phyloP scores from a whole-genome alignment of 2,797 vertebrate species.

The Typhlichthys subterraneus region DNA sequence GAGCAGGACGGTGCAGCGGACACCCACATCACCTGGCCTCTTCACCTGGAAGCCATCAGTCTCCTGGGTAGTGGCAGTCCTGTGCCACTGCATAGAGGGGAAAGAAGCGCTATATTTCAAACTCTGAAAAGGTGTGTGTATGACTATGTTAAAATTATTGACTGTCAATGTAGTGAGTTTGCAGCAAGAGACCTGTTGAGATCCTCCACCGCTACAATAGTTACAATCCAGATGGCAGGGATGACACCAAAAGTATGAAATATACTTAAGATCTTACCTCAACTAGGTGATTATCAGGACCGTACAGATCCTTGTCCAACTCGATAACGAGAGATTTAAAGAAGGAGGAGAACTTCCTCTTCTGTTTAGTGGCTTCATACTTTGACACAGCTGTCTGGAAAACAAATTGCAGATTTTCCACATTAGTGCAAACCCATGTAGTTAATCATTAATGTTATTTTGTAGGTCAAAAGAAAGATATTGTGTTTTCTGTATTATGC shows the following conservation, averaged over 20 bases:
- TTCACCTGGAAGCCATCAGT: slow-evolving; percentile 99
- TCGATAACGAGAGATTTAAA: slow-evolving; percentile 99
- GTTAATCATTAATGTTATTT: not conserved
- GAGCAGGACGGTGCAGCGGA: slow-evolving; percentile 96
- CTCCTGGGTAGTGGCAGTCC: slow-evolving; percentile 98
- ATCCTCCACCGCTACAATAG: too few relatives aligned
- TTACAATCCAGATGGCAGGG: too few relatives aligned
- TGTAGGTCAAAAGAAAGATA: not conserved
- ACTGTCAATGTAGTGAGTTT: too few relatives aligned
- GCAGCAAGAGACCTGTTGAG: too few relatives aligned
- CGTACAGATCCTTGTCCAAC: slow-evolving; percentile 97
- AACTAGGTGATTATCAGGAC: slow-evolving; percentile 98
- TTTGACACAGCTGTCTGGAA: slow-evolving; percentile 94
- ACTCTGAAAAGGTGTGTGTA: too few relatives aligned
- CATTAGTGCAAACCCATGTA: not conserved
- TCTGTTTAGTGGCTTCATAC: slow-evolving; percentile 99
- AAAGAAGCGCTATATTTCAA: too few relatives aligned
- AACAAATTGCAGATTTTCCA: not conserved
- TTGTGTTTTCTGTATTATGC: not conserved
- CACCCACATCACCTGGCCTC: slow-evolving; percentile 94
- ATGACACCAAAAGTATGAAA: not conserved
- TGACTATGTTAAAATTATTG: too few relatives aligned
- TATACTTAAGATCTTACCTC: slow-evolving; percentile 82
- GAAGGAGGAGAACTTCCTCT: slow-evolving; percentile 98
- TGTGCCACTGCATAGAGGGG: slow-evolving; percentile 88